Conservation (phyloP, 2,797 vertebrate genomes). For the Malurus leucopterus region DNA sequence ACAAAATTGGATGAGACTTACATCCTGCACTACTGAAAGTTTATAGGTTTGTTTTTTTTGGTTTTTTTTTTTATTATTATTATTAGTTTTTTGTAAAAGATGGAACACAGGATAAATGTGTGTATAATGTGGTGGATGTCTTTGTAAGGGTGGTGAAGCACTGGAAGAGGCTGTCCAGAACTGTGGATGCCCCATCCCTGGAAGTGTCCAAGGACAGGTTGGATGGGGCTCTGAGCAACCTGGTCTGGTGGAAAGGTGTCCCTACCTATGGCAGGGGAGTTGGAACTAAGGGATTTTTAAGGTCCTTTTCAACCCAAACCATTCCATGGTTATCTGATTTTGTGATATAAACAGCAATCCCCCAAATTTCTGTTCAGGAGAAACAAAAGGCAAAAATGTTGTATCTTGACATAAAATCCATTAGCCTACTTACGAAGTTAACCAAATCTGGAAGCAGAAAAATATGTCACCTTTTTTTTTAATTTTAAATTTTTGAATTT, state of each 20-base stretch:
- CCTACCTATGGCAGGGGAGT: not conserved
- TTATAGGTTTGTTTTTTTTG: not conserved
- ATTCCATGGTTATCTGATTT: not conserved
- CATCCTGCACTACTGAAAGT: not conserved
- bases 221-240: not conserved
- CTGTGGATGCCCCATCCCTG: not conserved
- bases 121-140: not conserved
- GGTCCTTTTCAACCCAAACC: not conserved
- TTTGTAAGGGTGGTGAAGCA: not conserved
- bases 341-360: not conserved
- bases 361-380: not conserved
- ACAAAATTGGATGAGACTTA: not conserved
- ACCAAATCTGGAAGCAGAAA: not conserved
- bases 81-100: not conserved
- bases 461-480: not conserved
- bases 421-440: not conserved
- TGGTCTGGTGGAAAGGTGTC: not conserved
- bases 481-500: not conserved
- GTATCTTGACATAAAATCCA: not conserved
- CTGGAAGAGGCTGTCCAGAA: not conserved
- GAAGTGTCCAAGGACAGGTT: not conserved
- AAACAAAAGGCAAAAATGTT: accelerated
- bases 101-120: not conserved
- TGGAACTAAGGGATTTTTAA: not conserved
- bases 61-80: not conserved